Evolutionary conservation across 2,888 invertebrate species (phyloP).

Genomic region (Hydroisotoma schaefferi): DNA sequence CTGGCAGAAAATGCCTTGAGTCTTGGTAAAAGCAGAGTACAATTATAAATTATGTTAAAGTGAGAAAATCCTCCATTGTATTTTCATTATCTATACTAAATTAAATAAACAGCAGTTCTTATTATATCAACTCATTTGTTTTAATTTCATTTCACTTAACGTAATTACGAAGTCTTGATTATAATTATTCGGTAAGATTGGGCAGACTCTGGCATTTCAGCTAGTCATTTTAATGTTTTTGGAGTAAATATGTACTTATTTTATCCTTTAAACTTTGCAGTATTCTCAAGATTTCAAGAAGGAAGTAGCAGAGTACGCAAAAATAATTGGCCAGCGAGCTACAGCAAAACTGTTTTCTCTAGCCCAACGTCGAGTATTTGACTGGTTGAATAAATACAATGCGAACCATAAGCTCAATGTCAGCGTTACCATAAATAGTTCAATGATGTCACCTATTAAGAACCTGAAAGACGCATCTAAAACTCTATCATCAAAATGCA

Average conservation of each 20-base stretch:
- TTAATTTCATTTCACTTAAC: too few relatives aligned
- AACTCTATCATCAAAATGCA: conserved; percentile 1
- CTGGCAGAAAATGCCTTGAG: conserved; percentile 66
- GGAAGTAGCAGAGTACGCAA: conserved; percentile 48
- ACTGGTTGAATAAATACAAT: conserved; percentile 49
- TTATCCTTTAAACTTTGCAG: conserved; percentile 26
- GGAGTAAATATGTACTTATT: too few relatives aligned
- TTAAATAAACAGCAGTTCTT: too few relatives aligned
- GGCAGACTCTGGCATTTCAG: too few relatives aligned
- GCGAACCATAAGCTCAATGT: conserved; percentile 6
- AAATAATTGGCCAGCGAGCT: conserved; percentile 47
- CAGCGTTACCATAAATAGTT: neutral
- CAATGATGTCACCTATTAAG: neutral
- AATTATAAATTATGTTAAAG: conserved; percentile 50
- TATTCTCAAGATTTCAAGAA: conserved; percentile 49
- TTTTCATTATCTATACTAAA: too few relatives aligned
- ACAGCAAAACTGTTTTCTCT: conserved; percentile 49
- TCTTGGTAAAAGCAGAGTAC: conserved; percentile 52
- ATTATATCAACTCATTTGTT: too few relatives aligned
- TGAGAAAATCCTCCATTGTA: too few relatives aligned
- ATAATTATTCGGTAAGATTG: too few relatives aligned
- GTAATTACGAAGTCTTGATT: too few relatives aligned
- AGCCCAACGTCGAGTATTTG: conserved; percentile 49
- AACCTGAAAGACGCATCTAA: too few relatives aligned
- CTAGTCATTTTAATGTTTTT: too few relatives aligned